Base-by-base conservation (phyloP, 2,888 invertebrate genomes). In the Cabera pusaria region DNA sequence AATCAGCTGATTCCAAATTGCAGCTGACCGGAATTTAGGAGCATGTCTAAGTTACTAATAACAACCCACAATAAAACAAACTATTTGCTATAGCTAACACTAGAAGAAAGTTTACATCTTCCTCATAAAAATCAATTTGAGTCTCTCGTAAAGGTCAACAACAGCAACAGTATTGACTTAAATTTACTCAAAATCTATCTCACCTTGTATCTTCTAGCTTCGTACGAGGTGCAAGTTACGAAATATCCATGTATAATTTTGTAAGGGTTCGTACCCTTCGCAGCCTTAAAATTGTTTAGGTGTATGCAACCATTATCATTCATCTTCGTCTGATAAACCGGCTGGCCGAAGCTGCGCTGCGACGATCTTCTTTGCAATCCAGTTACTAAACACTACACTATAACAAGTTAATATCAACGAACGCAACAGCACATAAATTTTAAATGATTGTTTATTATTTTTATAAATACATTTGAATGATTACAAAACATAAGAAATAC, bases 221-320 rank as follows among this genome's bases (percentile, higher is more conserved):
- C 95, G 57, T 91, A 91, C 47, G 95, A 93, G 36, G 95, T 93
- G 75, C 95, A 94, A 51, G 96, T 93, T 39, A 96, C 94, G 81
- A 97, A 97, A 85, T 94, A 95, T 51, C 94, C 93, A 88, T 97
- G 95, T 61, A 97, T 94, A 61, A 96, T 91, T 85, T 91, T 92
- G 76, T 93, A 94, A 26, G 93, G 92, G 74, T 92, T 91, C 50
- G 92, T 90, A 59, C 95, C 95, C 78, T 93, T 93, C 31, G 92
- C 91, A 66, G 92, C 92, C 90, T 96, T 96, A 86, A 94, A 94
- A 86, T 92, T 92, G 83, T 91, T 93, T 72, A 96, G 87, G 89
- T 96, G 96, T 80, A 92, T 91, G 80, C 96, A 96, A 72, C 93
- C 93, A 91, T 87, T 90, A 84, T 91, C 91, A 86, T 91, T 92